These are phyloP conservation scores for Platycnemis pennipes DNA, from an alignment of 2,888 invertebrate genomes.

Conservation along the genomic window DNA sequence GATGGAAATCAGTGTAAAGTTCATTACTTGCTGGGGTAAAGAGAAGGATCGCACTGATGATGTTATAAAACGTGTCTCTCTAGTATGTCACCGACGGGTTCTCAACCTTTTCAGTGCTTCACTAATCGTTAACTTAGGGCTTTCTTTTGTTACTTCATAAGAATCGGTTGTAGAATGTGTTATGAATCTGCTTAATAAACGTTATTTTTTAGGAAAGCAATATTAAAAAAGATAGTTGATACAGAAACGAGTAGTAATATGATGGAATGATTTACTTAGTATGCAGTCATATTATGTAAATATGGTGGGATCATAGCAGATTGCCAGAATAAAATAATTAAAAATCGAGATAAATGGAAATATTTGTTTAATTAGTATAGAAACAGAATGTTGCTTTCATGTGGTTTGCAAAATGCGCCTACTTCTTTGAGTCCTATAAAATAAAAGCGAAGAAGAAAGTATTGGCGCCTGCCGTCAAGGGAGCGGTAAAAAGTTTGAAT, in stretches of 20 bases:
- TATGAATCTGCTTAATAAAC: too few species aligned
- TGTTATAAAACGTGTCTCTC: neutral
- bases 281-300: too few species aligned
- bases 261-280: too few species aligned
- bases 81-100: neutral
- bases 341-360: too few species aligned
- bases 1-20: too few species aligned
- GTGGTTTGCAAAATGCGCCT: too few species aligned
- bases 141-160: neutral
- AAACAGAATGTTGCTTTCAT: too few species aligned
- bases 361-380: too few species aligned
- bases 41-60: neutral
- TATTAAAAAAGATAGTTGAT: neutral
- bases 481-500: neutral
- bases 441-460: neutral
- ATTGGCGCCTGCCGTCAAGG: neutral
- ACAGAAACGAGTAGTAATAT: too few species aligned
- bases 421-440: neutral
- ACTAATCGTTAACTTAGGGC: neutral
- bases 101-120: neutral
- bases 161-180: neutral
- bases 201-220: too few species aligned
- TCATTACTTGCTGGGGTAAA: neutral
- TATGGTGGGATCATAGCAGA: too few species aligned
- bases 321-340: too few species aligned